Evolutionary conservation across 2,797 vertebrate genomes (phyloP).

Genomic region (Picus viridis): DNA sequence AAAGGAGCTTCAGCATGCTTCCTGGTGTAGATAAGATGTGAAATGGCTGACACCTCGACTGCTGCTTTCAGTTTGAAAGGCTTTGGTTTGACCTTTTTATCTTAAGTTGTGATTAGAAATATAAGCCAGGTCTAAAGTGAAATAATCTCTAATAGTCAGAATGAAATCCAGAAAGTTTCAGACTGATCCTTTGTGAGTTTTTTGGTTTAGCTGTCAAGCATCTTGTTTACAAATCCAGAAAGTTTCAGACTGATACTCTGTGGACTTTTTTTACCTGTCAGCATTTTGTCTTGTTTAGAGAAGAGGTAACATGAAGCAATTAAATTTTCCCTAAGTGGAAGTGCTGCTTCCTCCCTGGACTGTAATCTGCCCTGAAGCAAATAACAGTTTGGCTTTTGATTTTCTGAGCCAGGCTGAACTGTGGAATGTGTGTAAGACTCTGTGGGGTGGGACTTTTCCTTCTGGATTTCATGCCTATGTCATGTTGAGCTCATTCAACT

Average conservation of each 20-base stretch:
- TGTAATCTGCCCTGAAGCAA: neutral
- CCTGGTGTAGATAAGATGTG: neutral
- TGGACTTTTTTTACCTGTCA: too few species aligned
- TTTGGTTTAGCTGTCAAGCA: too few species aligned
- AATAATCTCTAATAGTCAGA: neutral
- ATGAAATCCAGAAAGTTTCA: neutral
- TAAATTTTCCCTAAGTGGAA: accelerated
- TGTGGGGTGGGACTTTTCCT: neutral
- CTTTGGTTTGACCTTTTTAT: neutral
- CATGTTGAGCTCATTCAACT: accelerated
- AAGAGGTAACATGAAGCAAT: neutral
- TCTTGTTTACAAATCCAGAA: too few species aligned
- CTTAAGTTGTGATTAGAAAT: accelerated
- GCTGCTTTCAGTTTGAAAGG: neutral
- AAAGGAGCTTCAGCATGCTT: neutral
- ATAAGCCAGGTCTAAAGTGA: accelerated
- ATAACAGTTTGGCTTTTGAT: neutral
- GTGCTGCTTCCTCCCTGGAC: neutral
- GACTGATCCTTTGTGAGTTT: neutral
- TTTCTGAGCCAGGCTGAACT: neutral
- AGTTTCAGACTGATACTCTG: too few species aligned
- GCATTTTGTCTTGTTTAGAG: too few species aligned
- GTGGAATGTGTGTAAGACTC: neutral
- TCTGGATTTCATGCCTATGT: accelerated
- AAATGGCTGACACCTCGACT: too few species aligned